Base-by-base conservation (phyloP, 2,113 vertebrate genomes). In the Melospiza melodia region DNA sequence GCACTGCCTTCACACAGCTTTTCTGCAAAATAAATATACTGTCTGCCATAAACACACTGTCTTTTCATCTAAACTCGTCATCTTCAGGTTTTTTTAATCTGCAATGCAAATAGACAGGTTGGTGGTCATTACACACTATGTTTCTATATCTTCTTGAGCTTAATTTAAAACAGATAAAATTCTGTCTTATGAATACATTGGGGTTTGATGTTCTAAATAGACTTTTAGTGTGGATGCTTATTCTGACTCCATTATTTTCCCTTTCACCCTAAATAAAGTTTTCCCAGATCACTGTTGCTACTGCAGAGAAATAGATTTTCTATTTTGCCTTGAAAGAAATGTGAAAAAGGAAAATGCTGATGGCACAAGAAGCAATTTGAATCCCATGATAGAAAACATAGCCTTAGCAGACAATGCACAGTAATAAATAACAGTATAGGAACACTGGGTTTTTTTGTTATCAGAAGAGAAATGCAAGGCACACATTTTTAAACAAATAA, bases 221-320 rank as follows among this genome's bases (percentile, higher is more conserved):
- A 97, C 97, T 97, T 95, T 84, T 71, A 95, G 93, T 92, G 94
- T 85, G 97, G 69, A 94, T 76, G 87, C 91, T 96, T 94, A 96
- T 95, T 97, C 85, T 18, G 59, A 96, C 78, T 89, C 84, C 69
- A 96, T 97, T 97, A 96, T 89, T 97, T 97, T 96, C 91, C 82
- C 80, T 95, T 96, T 95, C 95, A 93, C 78, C 95, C 94, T 96
- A 96, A 98, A 98, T 97, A 98, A 97, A 98, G 95, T 97, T 97
- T 95, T 94, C 93, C 91, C 95, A 87, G 83, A 82, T 94, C 90
- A 76, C 88, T 93, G 79, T 81, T 55, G 35, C 87, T 84, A 46
- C 87, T 82, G 89, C 86, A 95, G 92, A 97, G 93, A 96, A 97
- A 98, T 95, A 95, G 87, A 93, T 97, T 97, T 97, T 96, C 96